These are phyloP conservation scores for Nomada lathburiana DNA, from an alignment of 2,888 invertebrate genomes.

Conservation along the genomic window DNA sequence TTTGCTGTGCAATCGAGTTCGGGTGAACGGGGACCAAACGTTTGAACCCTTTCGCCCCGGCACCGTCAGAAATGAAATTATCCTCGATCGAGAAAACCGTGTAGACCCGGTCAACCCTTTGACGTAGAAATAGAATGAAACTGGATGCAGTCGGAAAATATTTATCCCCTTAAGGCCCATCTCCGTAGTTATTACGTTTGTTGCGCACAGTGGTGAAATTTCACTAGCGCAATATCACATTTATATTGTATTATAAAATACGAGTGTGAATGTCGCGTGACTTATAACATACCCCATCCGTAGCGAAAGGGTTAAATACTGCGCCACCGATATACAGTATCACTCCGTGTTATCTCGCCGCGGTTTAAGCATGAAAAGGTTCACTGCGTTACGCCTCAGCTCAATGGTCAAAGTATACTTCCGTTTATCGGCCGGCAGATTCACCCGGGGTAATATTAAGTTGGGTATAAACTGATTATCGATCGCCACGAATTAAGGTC, in stretches of 20 bases:
- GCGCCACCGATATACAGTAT: not conserved
- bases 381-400: conserved; percentile 47
- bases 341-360: not conserved
- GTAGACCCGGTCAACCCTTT: no score
- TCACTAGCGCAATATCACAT: no score
- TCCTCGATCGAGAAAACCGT: no score
- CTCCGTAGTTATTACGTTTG: no score
- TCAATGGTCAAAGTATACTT: conserved; percentile 64
- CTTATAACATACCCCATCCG: no score
- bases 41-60: not conserved
- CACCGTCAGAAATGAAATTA: no score
- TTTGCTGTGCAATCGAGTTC: conserved; percentile 8
- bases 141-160: no score
- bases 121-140: no score
- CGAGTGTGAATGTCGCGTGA: no score
- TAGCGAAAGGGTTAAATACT: conserved; percentile 9
- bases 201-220: no score
- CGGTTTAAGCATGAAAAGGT: conserved; percentile 26
- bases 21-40: conserved; percentile 10
- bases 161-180: no score
- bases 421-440: conserved; percentile 41
- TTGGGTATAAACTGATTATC: conserved; percentile 64
- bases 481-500: conserved; percentile 66
- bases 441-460: conserved; percentile 47
- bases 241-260: no score